Percentiles rank a stretch among this genome's conserved stretches.
Evolutionary conservation across 2,888 invertebrate species (phyloP).

Genomic region (Orchesellides sinensis): DNA sequence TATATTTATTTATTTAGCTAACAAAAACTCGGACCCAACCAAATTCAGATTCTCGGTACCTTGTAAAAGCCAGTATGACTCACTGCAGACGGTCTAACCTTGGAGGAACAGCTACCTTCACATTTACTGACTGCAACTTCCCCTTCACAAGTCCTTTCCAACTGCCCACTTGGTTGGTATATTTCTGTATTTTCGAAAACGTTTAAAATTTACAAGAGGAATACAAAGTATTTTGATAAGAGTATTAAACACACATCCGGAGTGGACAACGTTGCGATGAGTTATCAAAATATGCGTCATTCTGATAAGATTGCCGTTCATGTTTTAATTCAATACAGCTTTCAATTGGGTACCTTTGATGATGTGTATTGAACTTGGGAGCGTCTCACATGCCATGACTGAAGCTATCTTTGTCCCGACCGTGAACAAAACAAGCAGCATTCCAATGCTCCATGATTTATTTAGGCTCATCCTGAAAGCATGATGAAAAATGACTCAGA

Average conservation of each 20-base stretch:
- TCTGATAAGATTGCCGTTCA: too few relatives aligned
- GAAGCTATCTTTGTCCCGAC: conserved; percentile 2
- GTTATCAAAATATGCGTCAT: too few relatives aligned
- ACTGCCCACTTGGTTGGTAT: conserved; percentile 85
- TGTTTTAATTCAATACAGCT: conserved; percentile 66
- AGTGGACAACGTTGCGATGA: too few relatives aligned
- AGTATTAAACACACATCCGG: too few relatives aligned
- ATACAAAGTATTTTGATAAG: too few relatives aligned
- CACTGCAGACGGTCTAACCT: conserved; percentile 93
- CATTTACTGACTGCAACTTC: conserved; percentile 95
- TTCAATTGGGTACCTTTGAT: conserved; percentile 83
- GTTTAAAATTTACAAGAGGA: not conserved
- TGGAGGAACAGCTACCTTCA: conserved; percentile 93
- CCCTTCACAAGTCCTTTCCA: conserved; percentile 91
- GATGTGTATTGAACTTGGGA: conserved; percentile 90
- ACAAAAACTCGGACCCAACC: not conserved
- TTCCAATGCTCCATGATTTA: not conserved
- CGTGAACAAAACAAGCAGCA: conserved; percentile 17
- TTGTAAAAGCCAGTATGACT: conserved; percentile 93
- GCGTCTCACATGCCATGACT: conserved; percentile 85
- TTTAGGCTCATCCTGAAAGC: not conserved
- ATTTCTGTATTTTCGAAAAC: conserved; percentile 82
- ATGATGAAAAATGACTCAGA: not conserved
- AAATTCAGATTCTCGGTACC: conserved; percentile 76
- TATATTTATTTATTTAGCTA: not conserved